Evolutionary conservation across 1,140 invertebrate genomes (phyloP), one percentile per base, ranked within the genome.

Genomic region (Drosophila sulfurigaster): DNA sequence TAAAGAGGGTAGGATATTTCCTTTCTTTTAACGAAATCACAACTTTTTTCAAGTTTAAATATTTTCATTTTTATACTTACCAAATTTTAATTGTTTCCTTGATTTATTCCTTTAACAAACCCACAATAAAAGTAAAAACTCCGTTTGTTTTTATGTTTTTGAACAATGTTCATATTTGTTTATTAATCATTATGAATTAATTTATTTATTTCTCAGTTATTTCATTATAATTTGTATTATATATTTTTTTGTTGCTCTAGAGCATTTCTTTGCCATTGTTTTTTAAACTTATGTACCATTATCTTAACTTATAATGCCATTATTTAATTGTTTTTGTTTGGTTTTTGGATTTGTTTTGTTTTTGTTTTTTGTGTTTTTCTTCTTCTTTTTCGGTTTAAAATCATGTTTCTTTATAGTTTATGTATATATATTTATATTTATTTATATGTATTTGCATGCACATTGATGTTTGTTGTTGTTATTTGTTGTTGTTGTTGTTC

Each of bases 151-250:
- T 13, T 88, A 67, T 85, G 73, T 91, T 81, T 91, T 91, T 91
- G 88, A 91, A 91, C 88, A 91, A 91, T 91, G 88, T 91, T 91
- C 88, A 88, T 91, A 91, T 91, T 91, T 82, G 80, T 88, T 91
- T 91, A 91, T 75, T 91, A 91, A 91, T 90, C 79, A 87, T 82
- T 91, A 88, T 87, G 85, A 87, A 87, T 91, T 91, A 88, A 88
- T 91, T 91, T 91, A 91, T 90, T 86, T 91, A 91, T 79, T 91
- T 88, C 74, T 83, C 83, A 83, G 80, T 91, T 88, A 86, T 90
- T 85, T 89, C 79, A 82, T 86, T 90, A 86, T 90, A 90, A 79
- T 90, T 90, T 88, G 71, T 90, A 85, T 86, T 78, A 74, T 79
- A 82, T 82, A 90, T 87, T 86, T 85, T 87, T 80, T 82, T 74